These are phyloP conservation scores for Rhynchomys soricoides DNA, from an alignment of 2,113 vertebrate genomes.

Conservation along the genomic window DNA sequence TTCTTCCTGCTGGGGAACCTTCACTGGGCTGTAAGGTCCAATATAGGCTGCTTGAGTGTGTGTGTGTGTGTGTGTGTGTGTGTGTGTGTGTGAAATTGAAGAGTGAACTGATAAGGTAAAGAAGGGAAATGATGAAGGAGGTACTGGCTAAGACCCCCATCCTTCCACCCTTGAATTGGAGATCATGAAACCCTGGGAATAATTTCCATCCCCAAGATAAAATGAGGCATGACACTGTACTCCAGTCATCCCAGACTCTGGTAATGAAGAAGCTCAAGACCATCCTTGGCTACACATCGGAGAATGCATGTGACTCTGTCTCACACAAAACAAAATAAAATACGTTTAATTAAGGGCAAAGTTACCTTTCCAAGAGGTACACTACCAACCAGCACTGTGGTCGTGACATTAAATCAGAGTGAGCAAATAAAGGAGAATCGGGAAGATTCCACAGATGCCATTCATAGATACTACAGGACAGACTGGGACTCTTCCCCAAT, in stretches of 20 bases:
- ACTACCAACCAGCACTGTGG: too few relatives aligned
- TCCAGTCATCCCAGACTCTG: too few relatives aligned
- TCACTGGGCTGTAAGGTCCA: not conserved
- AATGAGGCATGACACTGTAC: not conserved
- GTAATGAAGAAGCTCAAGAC: not conserved
- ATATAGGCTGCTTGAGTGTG: not conserved
- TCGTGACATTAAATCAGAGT: not conserved
- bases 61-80: not conserved
- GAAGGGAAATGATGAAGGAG: not conserved
- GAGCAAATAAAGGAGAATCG: not conserved
- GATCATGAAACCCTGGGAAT: too few relatives aligned
- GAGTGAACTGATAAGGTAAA: not conserved
- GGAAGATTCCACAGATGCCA: not conserved
- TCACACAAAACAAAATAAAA: not conserved
- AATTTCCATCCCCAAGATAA: not conserved
- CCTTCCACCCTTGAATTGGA: not conserved
- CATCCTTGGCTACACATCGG: not conserved
- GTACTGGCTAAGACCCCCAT: not conserved
- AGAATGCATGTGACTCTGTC: not conserved
- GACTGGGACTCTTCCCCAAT: slow-evolving; percentile 54
- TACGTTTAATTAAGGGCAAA: fast-evolving
- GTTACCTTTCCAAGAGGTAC: too few relatives aligned
- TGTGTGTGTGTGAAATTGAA: not conserved
- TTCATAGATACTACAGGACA: not conserved
- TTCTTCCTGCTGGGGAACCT: not conserved